These are phyloP conservation scores for Orthonyx spaldingii DNA, from an alignment of 2,113 vertebrate genomes.

Conservation along the genomic window DNA sequence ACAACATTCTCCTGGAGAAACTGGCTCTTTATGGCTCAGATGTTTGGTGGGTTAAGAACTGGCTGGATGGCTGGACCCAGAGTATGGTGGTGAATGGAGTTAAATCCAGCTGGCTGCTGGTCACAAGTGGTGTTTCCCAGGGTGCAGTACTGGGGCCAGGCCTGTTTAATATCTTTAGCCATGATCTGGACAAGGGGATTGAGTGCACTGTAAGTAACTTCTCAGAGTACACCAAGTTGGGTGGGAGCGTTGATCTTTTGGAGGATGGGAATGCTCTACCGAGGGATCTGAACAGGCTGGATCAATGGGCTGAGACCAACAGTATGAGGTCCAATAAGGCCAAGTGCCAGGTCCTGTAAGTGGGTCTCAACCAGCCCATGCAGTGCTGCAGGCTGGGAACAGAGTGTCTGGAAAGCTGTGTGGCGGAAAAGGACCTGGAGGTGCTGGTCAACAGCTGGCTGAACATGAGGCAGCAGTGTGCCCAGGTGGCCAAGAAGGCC, in stretches of 20 bases:
- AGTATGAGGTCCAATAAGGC: not conserved
- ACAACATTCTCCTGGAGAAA: not conserved
- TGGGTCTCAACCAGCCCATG: not conserved
- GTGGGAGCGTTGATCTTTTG: not conserved
- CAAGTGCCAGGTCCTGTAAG: rapidly evolving
- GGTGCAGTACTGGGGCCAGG: no score
- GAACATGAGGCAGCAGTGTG: not conserved
- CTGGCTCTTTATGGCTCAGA: not conserved
- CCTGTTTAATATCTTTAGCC: not conserved
- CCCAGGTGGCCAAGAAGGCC: not conserved
- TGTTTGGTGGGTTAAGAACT: not conserved
- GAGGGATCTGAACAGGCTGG: not conserved
- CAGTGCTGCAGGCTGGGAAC: rapidly evolving
- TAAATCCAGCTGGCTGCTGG: not conserved
- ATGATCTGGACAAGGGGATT: not conserved
- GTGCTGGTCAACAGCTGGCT: not conserved
- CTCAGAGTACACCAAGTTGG: not conserved
- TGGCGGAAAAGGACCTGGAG: not conserved
- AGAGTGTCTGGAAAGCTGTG: not conserved
- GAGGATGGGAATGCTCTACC: not conserved
- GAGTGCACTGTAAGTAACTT: not conserved
- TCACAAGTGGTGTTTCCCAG: not conserved
- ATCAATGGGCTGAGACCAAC: rapidly evolving
- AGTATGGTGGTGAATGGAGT: not conserved
- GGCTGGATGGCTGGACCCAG: not conserved